These are phyloP conservation scores for Dione juno DNA, from an alignment of 2,888 invertebrate species.

Conservation along the genomic window DNA sequence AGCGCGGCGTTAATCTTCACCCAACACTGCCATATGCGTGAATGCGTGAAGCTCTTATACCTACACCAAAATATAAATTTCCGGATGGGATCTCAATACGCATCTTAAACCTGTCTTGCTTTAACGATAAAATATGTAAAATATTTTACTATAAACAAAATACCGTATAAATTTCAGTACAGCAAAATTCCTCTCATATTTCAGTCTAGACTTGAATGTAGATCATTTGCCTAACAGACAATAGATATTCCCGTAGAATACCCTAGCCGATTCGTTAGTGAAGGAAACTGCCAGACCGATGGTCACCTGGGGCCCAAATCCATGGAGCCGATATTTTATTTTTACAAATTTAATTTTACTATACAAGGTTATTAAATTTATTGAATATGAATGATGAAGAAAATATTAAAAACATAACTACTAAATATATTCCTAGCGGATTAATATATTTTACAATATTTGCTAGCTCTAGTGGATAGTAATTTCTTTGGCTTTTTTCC, in stretches of 20 bases:
- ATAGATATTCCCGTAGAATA: not conserved
- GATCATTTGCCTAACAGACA: conserved; percentile 15
- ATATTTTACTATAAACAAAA: not conserved
- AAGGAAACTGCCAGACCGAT: conserved; percentile 2
- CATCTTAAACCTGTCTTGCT: no score
- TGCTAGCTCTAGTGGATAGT: no score
- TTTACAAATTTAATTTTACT: not conserved
- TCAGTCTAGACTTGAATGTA: conserved; percentile 18
- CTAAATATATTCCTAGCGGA: no score
- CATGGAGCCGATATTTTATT: not conserved
- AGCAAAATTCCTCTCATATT: conserved; percentile 9
- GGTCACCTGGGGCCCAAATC: conserved; percentile 7
- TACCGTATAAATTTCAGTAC: not conserved
- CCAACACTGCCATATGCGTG: no score
- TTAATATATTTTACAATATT: no score
- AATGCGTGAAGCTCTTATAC: no score
- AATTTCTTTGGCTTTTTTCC: no score
- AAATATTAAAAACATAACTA: no score
- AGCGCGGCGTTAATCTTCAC: no score
- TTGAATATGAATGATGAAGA: not conserved
- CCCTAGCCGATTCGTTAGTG: conserved; percentile 9
- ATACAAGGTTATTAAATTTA: not conserved
- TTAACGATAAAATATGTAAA: not conserved
- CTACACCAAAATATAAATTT: no score
- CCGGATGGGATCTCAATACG: no score